phyloP scores from a whole-genome alignment of 2,888 invertebrate genomes.

The Melanophora roralis region DNA sequence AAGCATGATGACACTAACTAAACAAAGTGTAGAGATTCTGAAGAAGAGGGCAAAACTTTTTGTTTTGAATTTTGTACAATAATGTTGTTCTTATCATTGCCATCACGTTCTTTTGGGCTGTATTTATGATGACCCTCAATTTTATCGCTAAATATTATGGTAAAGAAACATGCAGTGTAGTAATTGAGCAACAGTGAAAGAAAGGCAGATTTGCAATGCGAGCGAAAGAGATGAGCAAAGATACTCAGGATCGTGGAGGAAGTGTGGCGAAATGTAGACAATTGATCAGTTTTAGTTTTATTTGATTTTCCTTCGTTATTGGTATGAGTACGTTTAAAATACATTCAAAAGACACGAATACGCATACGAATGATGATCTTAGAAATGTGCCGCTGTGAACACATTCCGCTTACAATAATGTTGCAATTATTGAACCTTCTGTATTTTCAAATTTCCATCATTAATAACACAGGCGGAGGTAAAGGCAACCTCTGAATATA shows the following conservation, averaged over 20 bases:
- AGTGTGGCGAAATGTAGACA: slow-evolving; percentile 62
- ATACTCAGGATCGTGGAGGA: slow-evolving; percentile 40
- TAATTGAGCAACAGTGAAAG: neutral
- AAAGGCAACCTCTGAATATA: slow-evolving; percentile 2
- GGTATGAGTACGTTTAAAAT: slow-evolving; percentile 4
- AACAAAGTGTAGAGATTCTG: slow-evolving; percentile 1
- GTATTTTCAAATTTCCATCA: slow-evolving; percentile 77
- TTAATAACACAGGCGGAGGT: slow-evolving; percentile 77
- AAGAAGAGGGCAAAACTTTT: neutral
- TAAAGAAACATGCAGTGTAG: slow-evolving; percentile 2
- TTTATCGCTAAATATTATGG: slow-evolving; percentile 49
- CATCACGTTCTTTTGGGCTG: slow-evolving; percentile 1
- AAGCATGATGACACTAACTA: slow-evolving; percentile 18
- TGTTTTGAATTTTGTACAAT: neutral
- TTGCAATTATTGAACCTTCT: slow-evolving; percentile 77
- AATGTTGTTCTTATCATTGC: slow-evolving; percentile 16
- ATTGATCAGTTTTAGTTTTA: slow-evolving; percentile 22
- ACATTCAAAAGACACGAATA: slow-evolving; percentile 9
- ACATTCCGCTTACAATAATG: slow-evolving; percentile 72
- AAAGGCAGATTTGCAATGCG: neutral
- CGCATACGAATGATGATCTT: slow-evolving; percentile 44
- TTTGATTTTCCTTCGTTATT: neutral
- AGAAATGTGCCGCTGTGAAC: slow-evolving; percentile 61
- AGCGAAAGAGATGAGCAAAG: neutral
- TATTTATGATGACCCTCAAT: slow-evolving; percentile 48